Evolutionary conservation across 2,888 invertebrate species (phyloP).

Genomic region (Blastobasis adustella): DNA sequence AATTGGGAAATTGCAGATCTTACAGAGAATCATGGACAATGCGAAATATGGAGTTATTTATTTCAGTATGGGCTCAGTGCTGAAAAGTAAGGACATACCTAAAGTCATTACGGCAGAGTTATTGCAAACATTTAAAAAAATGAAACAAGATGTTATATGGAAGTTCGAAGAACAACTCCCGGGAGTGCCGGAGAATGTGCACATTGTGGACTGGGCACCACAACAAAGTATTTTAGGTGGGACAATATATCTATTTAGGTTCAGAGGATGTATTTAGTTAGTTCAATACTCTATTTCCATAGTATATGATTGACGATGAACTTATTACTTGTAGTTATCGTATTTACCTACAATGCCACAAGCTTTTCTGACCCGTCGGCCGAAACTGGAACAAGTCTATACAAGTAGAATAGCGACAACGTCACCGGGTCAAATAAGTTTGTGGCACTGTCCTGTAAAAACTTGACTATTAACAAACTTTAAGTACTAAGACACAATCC

Average conservation of each 20-base stretch:
- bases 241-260: neutral
- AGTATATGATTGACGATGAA: no score
- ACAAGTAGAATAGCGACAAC: no score
- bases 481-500: no score
- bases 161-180: slow-evolving; percentile 41
- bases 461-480: no score
- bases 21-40: slow-evolving; percentile 38
- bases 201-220: slow-evolving; percentile 42
- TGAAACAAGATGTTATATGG: slow-evolving; percentile 53
- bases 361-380: no score
- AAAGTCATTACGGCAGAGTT: slow-evolving; percentile 25
- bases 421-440: no score
- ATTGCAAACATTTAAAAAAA: slow-evolving; percentile 33
- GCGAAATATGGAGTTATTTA: slow-evolving; percentile 45
- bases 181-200: slow-evolving; percentile 37
- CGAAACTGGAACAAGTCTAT: no score
- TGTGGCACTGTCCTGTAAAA: no score
- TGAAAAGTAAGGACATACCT: slow-evolving; percentile 35
- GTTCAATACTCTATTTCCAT: no score
- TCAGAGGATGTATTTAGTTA: no score
- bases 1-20: slow-evolving; percentile 20
- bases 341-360: no score
- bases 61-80: slow-evolving; percentile 52
- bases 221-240: slow-evolving; percentile 36
- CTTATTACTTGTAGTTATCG: no score